Evolutionary conservation across 1,140 invertebrate genomes (phyloP), one percentile per base, ranked within the genome.

Genomic region (Drosophila ercepeae): DNA sequence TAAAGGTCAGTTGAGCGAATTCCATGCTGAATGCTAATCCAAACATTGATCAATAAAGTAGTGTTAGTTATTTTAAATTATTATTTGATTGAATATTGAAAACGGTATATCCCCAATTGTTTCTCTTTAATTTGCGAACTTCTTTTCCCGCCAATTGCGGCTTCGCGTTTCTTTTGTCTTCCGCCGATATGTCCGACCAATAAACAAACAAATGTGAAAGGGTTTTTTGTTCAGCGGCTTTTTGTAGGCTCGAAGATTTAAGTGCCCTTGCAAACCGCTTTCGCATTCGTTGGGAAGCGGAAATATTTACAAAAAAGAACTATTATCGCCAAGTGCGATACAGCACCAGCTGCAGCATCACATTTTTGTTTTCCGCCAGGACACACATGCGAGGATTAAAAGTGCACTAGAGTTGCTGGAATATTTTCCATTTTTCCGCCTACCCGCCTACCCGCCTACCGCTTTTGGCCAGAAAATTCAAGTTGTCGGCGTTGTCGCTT

Each of bases 401-500:
- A 79, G 65, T 65, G 77, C 72, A 81, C 67, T 71, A 45, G 25
- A 81, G 44, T 34, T 63, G 36, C 8, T 29, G 45, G 13, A 50
- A 59, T 50, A 41, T 49, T 61, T 77, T 45, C 19, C 29, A 25
- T 23, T 61, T 54, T 57, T 9, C 11, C 16, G 51, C 49, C 32
- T 48, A 50, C 50, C 69, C 49, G 19, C 44, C 32, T 67, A 36
- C 50, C 21, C 21, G 21, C 21, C 21, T 25, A 63, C 36, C 46
- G 32, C 54, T 58, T 23, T 64, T 53, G 41, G 54, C 11, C 41
- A 44, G 59, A 73, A 82, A 50, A 49, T 65, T 75, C 42, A 78
- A 74, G 78, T 78, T 83, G 45, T 34, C 63, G 25, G 32, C 63
- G 65, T 48, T 68, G 34, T 51, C 70, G 58, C 65, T 45, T 49